These are phyloP conservation scores for Petrophora chlorosata DNA, from an alignment of 2,888 invertebrate genomes.

Conservation along the genomic window DNA sequence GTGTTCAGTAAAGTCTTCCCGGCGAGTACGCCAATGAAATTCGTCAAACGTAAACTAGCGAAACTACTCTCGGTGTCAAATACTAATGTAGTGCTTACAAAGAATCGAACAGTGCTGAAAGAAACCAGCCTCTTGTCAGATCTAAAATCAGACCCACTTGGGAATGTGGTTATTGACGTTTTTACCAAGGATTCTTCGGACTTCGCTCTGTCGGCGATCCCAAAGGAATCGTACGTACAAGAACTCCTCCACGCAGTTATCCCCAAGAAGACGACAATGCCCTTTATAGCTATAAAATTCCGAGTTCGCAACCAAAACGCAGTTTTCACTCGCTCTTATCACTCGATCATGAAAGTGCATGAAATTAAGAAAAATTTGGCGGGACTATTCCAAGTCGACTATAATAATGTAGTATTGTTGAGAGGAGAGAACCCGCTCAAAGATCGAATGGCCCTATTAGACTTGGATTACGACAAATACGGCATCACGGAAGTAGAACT, in stretches of 20 bases:
- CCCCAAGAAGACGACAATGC: conserved; percentile 68
- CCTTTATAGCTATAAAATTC: conserved; percentile 78
- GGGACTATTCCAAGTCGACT: conserved; percentile 82
- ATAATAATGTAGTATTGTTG: conserved; percentile 74
- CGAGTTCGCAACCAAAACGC: conserved; percentile 67
- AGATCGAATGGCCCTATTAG: conserved; percentile 70
- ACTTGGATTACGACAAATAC: conserved; percentile 76
- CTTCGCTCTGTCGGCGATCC: conserved; percentile 67
- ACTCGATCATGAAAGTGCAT: conserved; percentile 77
- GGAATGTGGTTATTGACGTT: conserved; percentile 71
- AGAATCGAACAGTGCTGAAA: conserved; percentile 72
- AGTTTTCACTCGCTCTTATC: conserved; percentile 80
- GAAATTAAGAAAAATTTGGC: conserved; percentile 85
- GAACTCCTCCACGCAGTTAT: conserved; percentile 67
- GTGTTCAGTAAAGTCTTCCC: conserved; percentile 75
- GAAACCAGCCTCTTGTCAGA: conserved; percentile 67
- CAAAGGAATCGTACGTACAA: conserved; percentile 71
- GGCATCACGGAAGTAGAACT: conserved; percentile 76
- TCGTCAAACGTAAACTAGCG: conserved; percentile 72
- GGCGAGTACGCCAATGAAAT: conserved; percentile 68
- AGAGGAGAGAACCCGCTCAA: conserved; percentile 71
- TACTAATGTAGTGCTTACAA: conserved; percentile 67
- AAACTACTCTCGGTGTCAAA: conserved; percentile 69
- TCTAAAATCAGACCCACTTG: conserved; percentile 65
- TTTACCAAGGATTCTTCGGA: conserved; percentile 73